phyloP scores from a whole-genome alignment of 2,113 vertebrate genomes.

The Tyrannus savana region DNA sequence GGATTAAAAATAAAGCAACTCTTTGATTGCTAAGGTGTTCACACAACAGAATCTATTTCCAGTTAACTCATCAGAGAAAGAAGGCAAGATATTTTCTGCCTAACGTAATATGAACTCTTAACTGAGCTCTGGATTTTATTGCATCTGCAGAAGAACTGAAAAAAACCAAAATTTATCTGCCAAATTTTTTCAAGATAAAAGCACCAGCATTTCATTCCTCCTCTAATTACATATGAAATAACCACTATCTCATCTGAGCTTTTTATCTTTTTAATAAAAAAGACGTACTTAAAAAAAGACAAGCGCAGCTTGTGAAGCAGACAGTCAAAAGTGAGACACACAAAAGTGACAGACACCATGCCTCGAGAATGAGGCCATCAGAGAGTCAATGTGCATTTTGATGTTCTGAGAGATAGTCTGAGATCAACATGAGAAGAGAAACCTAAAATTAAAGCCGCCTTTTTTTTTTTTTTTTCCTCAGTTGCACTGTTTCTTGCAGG shows the following conservation, averaged over 20 bases:
- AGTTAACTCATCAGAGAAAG: neutral
- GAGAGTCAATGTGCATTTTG: neutral
- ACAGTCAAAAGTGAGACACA: neutral
- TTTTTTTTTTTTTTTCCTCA: neutral
- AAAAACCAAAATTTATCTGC: constrained; percentile 13
- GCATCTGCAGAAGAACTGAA: neutral
- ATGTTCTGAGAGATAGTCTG: neutral
- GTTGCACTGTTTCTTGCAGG: neutral
- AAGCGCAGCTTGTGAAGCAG: neutral
- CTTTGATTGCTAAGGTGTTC: neutral
- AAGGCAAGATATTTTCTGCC: neutral
- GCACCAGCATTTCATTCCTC: neutral
- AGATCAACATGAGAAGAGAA: neutral
- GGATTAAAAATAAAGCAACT: neutral
- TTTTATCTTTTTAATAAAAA: constrained; percentile 47
- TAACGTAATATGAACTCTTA: neutral
- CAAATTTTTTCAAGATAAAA: constrained; percentile 34
- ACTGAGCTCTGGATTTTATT: constrained; percentile 1
- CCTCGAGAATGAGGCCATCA: neutral
- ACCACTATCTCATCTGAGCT: neutral
- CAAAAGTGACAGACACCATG: rapidly evolving
- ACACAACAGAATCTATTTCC: neutral
- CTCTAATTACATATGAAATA: constrained; percentile 26
- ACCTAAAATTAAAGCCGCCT: neutral
- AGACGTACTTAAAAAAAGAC: neutral